Conservation (phyloP, 92 coral and sea anemone species). For the Phenganax stokvisi region DNA sequence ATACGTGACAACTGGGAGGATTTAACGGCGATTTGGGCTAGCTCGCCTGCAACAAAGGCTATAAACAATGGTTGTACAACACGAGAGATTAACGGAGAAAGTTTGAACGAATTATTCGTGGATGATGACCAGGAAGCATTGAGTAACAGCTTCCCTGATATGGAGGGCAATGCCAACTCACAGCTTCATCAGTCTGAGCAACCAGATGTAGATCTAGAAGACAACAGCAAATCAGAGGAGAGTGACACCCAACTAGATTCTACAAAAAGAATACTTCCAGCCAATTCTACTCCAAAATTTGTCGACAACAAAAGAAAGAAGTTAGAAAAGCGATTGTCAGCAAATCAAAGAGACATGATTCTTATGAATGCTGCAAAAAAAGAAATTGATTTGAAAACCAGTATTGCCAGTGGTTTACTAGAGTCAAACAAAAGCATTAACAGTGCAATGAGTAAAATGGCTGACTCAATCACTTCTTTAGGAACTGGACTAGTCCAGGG, state of each 20-base stretch:
- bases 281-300: conserved; percentile 44
- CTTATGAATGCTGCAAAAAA: conserved; percentile 15
- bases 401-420: conserved; percentile 1
- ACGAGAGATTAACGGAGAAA: conserved; percentile 3
- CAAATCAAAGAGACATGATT: conserved; percentile 28
- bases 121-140: conserved; percentile 1
- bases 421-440: conserved; percentile 11
- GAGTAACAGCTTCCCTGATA: conserved; percentile 7
- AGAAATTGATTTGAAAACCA: conserved; percentile 15
- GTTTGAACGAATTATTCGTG: not conserved
- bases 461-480: not conserved
- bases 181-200: not conserved
- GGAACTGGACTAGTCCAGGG: conserved; percentile 18
- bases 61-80: conserved; percentile 33
- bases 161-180: not conserved
- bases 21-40: conserved; percentile 46
- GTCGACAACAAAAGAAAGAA: conserved; percentile 52
- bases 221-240: conserved; percentile 25
- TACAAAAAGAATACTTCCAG: conserved; percentile 42
- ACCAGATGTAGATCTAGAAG: conserved; percentile 1
- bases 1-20: conserved; percentile 42
- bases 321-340: conserved; percentile 34
- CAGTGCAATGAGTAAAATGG: conserved; percentile 25
- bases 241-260: conserved; percentile 17
- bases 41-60: conserved; percentile 45